A percentile compares a stretch with the other conserved stretches of the same genome.
Conservation (phyloP, 2,888 invertebrate genomes). For the Caradrina kadenii region DNA sequence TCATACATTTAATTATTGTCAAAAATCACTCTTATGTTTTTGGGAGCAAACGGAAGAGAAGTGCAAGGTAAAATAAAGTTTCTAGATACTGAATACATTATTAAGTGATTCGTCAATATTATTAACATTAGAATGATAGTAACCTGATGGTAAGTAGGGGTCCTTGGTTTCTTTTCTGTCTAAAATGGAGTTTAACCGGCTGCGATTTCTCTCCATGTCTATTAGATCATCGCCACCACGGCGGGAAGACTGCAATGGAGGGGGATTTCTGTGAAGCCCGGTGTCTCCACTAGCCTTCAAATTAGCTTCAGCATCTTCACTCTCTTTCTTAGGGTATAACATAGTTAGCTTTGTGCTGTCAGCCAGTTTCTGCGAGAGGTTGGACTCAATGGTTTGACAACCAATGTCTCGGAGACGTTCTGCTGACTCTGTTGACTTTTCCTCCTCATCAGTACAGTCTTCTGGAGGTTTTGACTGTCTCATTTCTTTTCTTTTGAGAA, state of each 20-base stretch:
- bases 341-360: constrained; percentile 85
- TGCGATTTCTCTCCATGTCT: constrained; percentile 80
- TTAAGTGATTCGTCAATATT: too few relatives aligned
- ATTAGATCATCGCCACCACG: constrained; percentile 76
- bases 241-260: constrained; percentile 68
- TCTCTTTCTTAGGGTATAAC: constrained; percentile 85
- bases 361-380: constrained; percentile 78
- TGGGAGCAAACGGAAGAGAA: too few relatives aligned
- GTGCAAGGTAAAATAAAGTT: not conserved
- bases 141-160: constrained; percentile 86
- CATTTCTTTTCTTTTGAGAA: constrained; percentile 83
- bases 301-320: constrained; percentile 77
- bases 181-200: constrained; percentile 82
- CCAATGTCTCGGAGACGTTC: constrained; percentile 82
- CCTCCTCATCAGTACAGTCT: constrained; percentile 75
- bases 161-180: constrained; percentile 84
- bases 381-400: constrained; percentile 85
- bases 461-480: constrained; percentile 73
- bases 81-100: not conserved
- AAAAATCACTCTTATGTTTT: too few relatives aligned
- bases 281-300: constrained; percentile 85
- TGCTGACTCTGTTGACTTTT: constrained; percentile 76
- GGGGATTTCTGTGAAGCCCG: constrained; percentile 69
- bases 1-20: too few relatives aligned
- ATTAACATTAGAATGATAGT: constrained; percentile 9